Percentiles rank a stretch among this genome's conserved stretches.
Conservation (phyloP, 1,140 invertebrate species). For the Oryctes rhinoceros region DNA sequence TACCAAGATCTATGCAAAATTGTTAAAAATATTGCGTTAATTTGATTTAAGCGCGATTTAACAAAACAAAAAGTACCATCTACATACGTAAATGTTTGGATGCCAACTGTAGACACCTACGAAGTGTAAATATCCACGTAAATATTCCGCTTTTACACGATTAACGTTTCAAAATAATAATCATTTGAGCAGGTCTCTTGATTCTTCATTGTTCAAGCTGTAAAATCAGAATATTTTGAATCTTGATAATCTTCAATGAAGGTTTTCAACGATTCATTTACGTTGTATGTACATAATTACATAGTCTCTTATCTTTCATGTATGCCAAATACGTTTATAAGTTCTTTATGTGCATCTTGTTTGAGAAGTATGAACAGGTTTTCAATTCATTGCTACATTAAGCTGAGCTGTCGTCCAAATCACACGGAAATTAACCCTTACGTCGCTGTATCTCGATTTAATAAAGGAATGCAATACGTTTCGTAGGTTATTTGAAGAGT, state of each 20-base stretch:
- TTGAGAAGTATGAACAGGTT: constrained; percentile 16
- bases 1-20: too few species aligned
- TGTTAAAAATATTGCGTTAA: too few species aligned
- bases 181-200: too few species aligned
- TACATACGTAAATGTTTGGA: too few species aligned
- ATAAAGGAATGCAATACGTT: too few species aligned
- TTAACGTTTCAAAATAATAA: too few species aligned
- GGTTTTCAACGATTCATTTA: background rate
- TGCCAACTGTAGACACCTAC: background rate
- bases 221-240: background rate
- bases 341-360: constrained; percentile 23
- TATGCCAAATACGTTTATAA: background rate
- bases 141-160: background rate
- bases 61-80: too few species aligned
- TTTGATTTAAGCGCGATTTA: too few species aligned
- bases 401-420: constrained; percentile 28
- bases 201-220: background rate
- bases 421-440: constrained; percentile 15
- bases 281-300: background rate
- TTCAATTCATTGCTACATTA: constrained; percentile 17
- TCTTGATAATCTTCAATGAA: background rate
- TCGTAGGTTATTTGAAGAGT: too few species aligned
- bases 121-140: background rate
- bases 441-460: background rate
- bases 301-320: constrained; percentile 15